Evolutionary conservation across 2,797 vertebrate species (phyloP), one percentile per base, ranked within the genome.

Genomic region (Syngnathus rostellatus): DNA sequence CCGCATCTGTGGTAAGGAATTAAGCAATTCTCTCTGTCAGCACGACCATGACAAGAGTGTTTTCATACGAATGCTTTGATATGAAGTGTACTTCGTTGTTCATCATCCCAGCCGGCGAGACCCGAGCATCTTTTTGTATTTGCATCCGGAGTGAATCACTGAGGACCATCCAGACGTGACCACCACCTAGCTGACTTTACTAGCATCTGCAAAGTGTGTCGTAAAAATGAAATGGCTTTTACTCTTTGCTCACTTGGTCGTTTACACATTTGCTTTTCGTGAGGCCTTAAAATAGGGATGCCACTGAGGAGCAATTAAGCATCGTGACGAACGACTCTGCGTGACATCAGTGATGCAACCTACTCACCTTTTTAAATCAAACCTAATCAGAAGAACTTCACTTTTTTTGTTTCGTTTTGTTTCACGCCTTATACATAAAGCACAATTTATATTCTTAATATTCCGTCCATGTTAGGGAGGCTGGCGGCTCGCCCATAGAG

Each of bases 1-100:
- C 50, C 38, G 78, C 85, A 80, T 85, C 85, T 84, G 81, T 86
- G 89, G 90, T 93, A 86, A 89, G 88, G 62, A 25, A 62, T 51
- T 6, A 66, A 39, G 79, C 71, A 68, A 69, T 68, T 53, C 66
- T 55, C 17, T 64, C 16, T 17, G 51, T 9, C 41, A 38, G 17
- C 5, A 40, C 40, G 51, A 41, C 39, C 23, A 53, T 21, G 31
- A 31, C 31, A 31, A 31, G 31, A 31, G 31, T 31, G 31, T 4
- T 31, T 31, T 3, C 31, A 31, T 4, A 31, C 3, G 31, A 19
- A 64, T 38, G 51, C 6, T 37, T 40, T 39, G 37, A 37, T 8
- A 21, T 21, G 40, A 65, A 17, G 51, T 3, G 12, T n/a, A 14
- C 37, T 40, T 46, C 16, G 43, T 48, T 48, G 38, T 67, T 43